Percentiles rank a stretch among this genome's conserved stretches.
Evolutionary conservation across 2,888 invertebrate genomes (phyloP).

Genomic region (Trachelus tabidus): DNA sequence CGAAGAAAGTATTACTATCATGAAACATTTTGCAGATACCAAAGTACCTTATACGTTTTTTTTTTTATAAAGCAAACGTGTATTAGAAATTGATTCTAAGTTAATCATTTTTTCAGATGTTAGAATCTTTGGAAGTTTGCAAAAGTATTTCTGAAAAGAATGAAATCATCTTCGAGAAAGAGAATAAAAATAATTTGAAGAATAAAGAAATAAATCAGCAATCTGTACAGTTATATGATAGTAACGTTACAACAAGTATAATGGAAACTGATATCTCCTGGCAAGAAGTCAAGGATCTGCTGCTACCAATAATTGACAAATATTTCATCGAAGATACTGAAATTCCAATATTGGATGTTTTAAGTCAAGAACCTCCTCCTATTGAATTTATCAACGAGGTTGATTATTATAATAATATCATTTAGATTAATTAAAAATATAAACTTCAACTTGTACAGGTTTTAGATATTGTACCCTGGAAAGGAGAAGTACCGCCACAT

Average conservation of each 20-base stretch:
- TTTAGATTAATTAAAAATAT: conserved; percentile 2
- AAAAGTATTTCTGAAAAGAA: not conserved
- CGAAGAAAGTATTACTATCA: conserved; percentile 27
- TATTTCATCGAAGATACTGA: conserved; percentile 31
- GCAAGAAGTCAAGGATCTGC: conserved; percentile 27
- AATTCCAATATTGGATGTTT: conserved; percentile 23
- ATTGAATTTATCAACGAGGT: conserved; percentile 33
- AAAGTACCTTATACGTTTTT: not conserved
- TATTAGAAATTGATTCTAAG: not conserved
- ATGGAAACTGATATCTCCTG: not conserved
- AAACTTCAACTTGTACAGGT: conserved; percentile 23
- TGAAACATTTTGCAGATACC: not conserved
- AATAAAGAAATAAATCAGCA: not conserved
- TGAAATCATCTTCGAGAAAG: not conserved
- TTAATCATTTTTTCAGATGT: not conserved
- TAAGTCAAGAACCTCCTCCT: conserved; percentile 14
- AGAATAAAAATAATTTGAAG: not conserved
- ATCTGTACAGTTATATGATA: not conserved
- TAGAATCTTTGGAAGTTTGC: not conserved
- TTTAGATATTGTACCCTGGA: conserved; percentile 34
- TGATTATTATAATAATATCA: conserved; percentile 2
- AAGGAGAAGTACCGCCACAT: conserved; percentile 36
- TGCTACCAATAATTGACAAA: conserved; percentile 23
- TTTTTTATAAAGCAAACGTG: not conserved
- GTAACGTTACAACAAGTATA: not conserved